Evolutionary conservation across 2,113 vertebrate genomes (phyloP), one percentile per base, ranked within the genome.

Genomic region (Alethe diademata): DNA sequence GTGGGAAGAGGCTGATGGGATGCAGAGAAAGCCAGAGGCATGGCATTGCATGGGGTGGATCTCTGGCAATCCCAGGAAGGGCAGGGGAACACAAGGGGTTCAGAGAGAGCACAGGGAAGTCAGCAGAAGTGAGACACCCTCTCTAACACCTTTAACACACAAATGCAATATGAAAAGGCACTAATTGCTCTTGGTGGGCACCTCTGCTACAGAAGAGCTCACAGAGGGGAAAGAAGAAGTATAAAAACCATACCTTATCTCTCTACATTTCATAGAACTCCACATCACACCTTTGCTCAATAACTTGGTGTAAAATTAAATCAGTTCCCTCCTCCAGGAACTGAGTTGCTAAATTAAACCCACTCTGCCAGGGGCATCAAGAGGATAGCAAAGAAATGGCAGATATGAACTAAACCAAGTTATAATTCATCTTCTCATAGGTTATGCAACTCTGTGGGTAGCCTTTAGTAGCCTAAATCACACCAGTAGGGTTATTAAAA

Each of bases 401-500:
- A 71, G 48, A 74, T 19, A n/a, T 14, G 26, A 93, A 84, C 53
- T 48, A 82, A 64, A 83, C 23, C 35, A 66, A 87, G 20, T 35
- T 83, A 53, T 56, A 93, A 93, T 74, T 75, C 60, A 93, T 90
- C 79, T 86, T 86, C 72, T 88, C 69, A 19, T 0, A 48, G 61
- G 88, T 97, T 96, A 95, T 2, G 2, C 90, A 96, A 96, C 64
- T 74, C 79, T 70, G 92, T 88, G 92, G 90, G 94, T 78, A 90
- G 92, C 73, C 80, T 86, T 83, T 82, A 75, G 88, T 31, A 95
- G 67, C 69, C 90, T 88, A 80, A 90, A 88, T 95, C 88, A 64
- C 65, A 94, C 85, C 75, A 75, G 3, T 43, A 74, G 78, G 56
- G 78, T 95, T 94, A 93, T 95, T 97, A 95, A 73, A 96, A 96